A percentile compares a stretch with the other conserved stretches of the same genome.
Evolutionary conservation across 2,888 invertebrate genomes (phyloP).

Genomic region (Leptinotarsa peninsularis): DNA sequence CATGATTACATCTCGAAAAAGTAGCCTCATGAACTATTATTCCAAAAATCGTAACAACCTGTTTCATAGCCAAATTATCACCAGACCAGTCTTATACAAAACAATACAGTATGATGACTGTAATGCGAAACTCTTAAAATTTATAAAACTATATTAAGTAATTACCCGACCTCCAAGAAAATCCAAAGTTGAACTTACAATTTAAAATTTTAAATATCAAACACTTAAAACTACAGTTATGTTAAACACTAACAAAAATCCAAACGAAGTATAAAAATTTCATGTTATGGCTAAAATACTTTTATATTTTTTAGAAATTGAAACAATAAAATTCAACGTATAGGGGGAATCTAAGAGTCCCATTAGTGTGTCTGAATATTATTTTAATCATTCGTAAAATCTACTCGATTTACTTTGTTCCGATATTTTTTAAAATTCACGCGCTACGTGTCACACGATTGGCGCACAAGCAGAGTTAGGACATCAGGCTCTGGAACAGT

Average conservation of each 20-base stretch:
- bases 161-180: conserved; percentile 50
- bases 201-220: conserved; percentile 56
- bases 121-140: conserved; percentile 49
- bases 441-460: conserved; percentile 13
- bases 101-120: conserved; percentile 47
- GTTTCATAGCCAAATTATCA: conserved; percentile 49
- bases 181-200: conserved; percentile 53
- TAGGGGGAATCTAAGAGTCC: conserved; percentile 40
- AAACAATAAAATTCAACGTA: conserved; percentile 46
- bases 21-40: conserved; percentile 40
- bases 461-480: background rate
- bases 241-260: conserved; percentile 54
- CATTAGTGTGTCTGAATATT: conserved; percentile 43
- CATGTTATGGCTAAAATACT: conserved; percentile 50
- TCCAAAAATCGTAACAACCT: conserved; percentile 47
- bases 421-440: conserved; percentile 29
- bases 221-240: conserved; percentile 58
- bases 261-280: conserved; percentile 51
- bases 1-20: conserved; percentile 25
- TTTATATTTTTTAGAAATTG: conserved; percentile 42
- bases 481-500: conserved; percentile 28
- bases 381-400: conserved; percentile 43
- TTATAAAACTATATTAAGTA: conserved; percentile 49
- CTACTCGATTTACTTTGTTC: conserved; percentile 31
- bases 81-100: conserved; percentile 46